Evolutionary conservation across 2,797 vertebrate genomes (phyloP).

Genomic region (Serranus cabrilla): DNA sequence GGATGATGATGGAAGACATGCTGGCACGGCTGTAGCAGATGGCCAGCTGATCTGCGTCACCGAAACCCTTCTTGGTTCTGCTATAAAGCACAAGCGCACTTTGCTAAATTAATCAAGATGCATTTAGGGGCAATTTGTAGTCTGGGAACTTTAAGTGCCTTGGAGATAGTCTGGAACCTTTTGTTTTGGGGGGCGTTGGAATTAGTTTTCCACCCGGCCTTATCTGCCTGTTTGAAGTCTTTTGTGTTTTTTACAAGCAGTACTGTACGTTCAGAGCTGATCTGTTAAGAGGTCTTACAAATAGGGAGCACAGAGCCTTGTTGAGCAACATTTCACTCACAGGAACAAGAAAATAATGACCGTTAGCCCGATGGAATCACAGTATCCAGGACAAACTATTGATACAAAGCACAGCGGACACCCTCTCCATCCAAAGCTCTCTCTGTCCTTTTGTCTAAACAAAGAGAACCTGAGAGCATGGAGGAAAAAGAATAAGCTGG

Average conservation of each 20-base stretch:
- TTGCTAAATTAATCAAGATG: slow-evolving; percentile 40
- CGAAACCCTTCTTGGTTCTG: slow-evolving; percentile 10
- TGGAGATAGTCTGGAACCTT: slow-evolving; percentile 46
- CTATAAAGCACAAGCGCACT: slow-evolving; percentile 35
- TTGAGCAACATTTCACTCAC: slow-evolving; percentile 29
- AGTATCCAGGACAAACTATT: slow-evolving; percentile 29
- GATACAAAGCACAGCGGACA: slow-evolving; percentile 47
- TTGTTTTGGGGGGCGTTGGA: slow-evolving; percentile 33
- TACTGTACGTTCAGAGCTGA: slow-evolving; percentile 18
- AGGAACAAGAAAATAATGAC: slow-evolving; percentile 55
- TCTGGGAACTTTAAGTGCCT: slow-evolving; percentile 65
- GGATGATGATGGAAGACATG: slow-evolving; percentile 13
- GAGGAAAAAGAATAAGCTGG: slow-evolving; percentile 46
- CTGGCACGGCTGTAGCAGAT: slow-evolving; percentile 30
- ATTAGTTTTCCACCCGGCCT: slow-evolving; percentile 38
- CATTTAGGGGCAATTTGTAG: slow-evolving; percentile 65
- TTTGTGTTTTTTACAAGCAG: slow-evolving; percentile 35
- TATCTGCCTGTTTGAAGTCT: slow-evolving; percentile 52
- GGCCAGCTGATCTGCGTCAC: slow-evolving; percentile 40
- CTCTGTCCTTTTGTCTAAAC: slow-evolving; percentile 44
- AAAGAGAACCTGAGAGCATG: slow-evolving; percentile 42
- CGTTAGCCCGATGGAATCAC: slow-evolving; percentile 39
- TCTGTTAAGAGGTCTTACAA: slow-evolving; percentile 20
- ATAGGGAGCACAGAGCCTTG: slow-evolving; percentile 10
- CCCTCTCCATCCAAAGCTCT: slow-evolving; percentile 38